A percentile compares a stretch with the other conserved stretches of the same genome.
phyloP scores from a whole-genome alignment of 2,888 invertebrate species.

The Agrilus biguttatus region DNA sequence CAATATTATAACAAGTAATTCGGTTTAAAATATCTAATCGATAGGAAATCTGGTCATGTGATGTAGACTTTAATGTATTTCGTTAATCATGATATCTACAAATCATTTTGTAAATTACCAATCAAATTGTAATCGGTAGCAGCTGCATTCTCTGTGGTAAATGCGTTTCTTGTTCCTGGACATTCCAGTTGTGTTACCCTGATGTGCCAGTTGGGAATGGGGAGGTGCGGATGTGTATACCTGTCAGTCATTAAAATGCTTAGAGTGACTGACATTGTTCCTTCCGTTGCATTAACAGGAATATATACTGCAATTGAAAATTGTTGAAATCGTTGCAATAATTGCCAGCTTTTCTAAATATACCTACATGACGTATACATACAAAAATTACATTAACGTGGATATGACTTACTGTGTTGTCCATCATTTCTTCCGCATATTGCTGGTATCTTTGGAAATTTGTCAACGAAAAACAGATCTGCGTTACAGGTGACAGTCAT shows the following conservation, averaged over 20 bases:
- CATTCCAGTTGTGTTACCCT: constrained; percentile 32
- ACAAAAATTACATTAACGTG: constrained; percentile 15
- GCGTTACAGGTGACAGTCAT: constrained; percentile 31
- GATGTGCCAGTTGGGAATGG: constrained; percentile 35
- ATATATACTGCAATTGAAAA: constrained; percentile 27
- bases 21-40: too few relatives aligned
- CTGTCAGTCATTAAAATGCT: constrained; percentile 9
- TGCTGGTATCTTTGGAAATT: constrained; percentile 35
- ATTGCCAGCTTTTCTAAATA: not conserved
- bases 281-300: constrained; percentile 24
- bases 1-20: too few relatives aligned
- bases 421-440: constrained; percentile 46
- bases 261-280: constrained; percentile 14
- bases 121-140: constrained; percentile 11
- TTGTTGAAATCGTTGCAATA: constrained; percentile 15
- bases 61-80: not conserved
- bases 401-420: constrained; percentile 38
- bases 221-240: not conserved
- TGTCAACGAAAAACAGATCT: constrained; percentile 39
- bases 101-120: constrained; percentile 7
- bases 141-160: constrained; percentile 7
- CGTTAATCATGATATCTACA: not conserved
- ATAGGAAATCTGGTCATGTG: too few relatives aligned
- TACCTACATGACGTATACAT: constrained; percentile 8
- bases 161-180: constrained; percentile 13